Percentiles rank a stretch among this genome's conserved stretches.
Evolutionary conservation across 2,888 invertebrate species (phyloP).

Genomic region (Nycteola revayana): DNA sequence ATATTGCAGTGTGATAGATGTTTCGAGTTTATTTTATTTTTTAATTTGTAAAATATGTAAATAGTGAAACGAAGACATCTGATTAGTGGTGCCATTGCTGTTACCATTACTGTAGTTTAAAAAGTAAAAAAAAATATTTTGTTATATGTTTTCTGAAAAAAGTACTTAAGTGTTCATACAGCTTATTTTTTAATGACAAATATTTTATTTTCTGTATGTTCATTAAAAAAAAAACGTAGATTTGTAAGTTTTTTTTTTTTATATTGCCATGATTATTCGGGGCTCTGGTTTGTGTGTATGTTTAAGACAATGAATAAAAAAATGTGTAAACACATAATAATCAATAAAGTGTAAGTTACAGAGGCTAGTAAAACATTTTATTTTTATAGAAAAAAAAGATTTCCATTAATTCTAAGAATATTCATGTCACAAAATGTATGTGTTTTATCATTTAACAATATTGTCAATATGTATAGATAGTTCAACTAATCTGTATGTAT

Average conservation of each 20-base stretch:
- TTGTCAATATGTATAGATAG: conserved; percentile 8
- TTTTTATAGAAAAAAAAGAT: conserved; percentile 2
- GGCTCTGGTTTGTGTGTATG: too few species aligned
- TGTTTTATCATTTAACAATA: conserved; percentile 8
- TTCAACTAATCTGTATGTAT: too few species aligned
- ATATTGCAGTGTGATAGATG: not conserved
- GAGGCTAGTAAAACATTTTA: conserved; percentile 23
- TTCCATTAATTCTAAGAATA: conserved; percentile 1
- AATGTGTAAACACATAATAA: too few species aligned
- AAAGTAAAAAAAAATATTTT: conserved; percentile 23
- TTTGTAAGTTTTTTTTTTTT: too few species aligned
- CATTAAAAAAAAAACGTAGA: conserved; percentile 1
- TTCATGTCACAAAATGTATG: conserved; percentile 4
- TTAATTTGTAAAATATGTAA: conserved; percentile 26
- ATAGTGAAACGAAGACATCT: conserved; percentile 22
- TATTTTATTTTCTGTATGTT: conserved; percentile 20
- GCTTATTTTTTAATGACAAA: conserved; percentile 18
- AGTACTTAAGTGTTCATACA: conserved; percentile 32
- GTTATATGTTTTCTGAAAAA: conserved; percentile 41
- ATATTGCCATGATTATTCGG: conserved; percentile 4
- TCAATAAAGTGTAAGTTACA: conserved; percentile 13
- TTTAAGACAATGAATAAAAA: too few species aligned
- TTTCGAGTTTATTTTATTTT: conserved; percentile 5
- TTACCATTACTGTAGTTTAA: conserved; percentile 60
- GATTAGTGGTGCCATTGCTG: conserved; percentile 68